A percentile compares a stretch with the other conserved stretches of the same genome.
phyloP scores from a whole-genome alignment of 2,888 invertebrate species.

The Therioaphis trifolii region DNA sequence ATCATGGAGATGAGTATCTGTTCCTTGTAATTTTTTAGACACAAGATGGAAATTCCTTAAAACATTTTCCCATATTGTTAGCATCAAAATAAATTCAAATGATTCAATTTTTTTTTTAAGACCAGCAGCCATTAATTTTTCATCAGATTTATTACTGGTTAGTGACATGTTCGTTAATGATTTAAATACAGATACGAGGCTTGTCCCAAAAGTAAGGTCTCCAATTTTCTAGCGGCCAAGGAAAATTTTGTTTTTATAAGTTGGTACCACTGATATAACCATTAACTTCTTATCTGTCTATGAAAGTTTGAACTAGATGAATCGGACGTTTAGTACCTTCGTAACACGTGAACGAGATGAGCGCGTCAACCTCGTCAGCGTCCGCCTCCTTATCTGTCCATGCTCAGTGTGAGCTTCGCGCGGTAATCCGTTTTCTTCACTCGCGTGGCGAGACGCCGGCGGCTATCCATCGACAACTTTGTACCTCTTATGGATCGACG shows the following conservation, averaged over 20 bases:
- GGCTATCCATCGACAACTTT: neutral
- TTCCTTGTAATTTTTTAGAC: too few relatives aligned
- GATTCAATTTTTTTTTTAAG: too few relatives aligned
- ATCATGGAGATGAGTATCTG: too few relatives aligned
- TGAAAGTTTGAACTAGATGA: slow-evolving; percentile 9
- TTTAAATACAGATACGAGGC: too few relatives aligned
- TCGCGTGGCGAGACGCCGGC: neutral
- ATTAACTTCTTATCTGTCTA: neutral
- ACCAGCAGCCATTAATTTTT: too few relatives aligned
- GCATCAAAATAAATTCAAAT: too few relatives aligned
- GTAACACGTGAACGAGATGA: neutral
- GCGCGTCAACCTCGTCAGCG: neutral
- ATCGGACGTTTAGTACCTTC: slow-evolving; percentile 16
- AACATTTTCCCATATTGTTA: too few relatives aligned
- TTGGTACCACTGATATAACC: neutral
- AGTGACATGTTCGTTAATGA: too few relatives aligned
- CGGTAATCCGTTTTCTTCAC: neutral
- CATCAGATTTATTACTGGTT: too few relatives aligned
- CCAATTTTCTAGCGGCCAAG: slow-evolving; percentile 8
- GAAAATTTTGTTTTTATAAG: slow-evolving; percentile 29
- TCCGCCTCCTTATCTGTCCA: too few relatives aligned
- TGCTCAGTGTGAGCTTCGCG: neutral
- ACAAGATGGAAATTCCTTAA: too few relatives aligned
- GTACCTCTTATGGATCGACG: neutral
- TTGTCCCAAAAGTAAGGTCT: slow-evolving; percentile 26